Evolutionary conservation across 2,888 invertebrate genomes (phyloP).

Genomic region (Leptopterna dolabrata): DNA sequence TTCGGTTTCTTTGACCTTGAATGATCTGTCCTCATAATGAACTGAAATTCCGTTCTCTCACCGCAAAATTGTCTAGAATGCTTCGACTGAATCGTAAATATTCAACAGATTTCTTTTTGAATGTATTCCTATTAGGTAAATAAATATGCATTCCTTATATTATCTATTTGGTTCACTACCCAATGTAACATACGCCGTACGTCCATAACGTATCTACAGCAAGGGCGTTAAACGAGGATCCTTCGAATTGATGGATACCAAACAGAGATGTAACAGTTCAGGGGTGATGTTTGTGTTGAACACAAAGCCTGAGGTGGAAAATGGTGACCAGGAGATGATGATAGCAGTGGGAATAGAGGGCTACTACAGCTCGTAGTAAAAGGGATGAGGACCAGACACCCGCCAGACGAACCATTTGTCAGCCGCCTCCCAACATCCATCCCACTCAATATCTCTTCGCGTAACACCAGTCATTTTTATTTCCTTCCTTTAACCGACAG

Average conservation of each 20-base stretch:
- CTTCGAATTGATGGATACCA: background rate
- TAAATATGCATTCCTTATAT: too few species aligned
- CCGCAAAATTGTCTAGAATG: too few species aligned
- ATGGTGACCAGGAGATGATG: background rate
- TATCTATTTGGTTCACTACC: too few species aligned
- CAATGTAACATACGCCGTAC: too few species aligned
- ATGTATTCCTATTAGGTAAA: too few species aligned
- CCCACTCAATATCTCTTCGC: background rate
- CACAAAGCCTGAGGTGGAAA: background rate
- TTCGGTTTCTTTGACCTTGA: too few species aligned
- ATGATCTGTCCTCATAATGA: too few species aligned
- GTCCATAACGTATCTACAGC: too few species aligned
- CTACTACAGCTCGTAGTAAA: background rate
- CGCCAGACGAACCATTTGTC: slow-evolving; percentile 6
- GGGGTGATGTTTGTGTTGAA: background rate
- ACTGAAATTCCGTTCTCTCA: too few species aligned
- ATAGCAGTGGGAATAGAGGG: background rate
- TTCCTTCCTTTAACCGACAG: background rate
- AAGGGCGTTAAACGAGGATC: too few species aligned
- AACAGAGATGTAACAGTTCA: background rate
- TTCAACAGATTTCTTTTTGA: too few species aligned
- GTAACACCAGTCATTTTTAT: background rate
- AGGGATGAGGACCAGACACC: background rate
- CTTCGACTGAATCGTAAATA: too few species aligned
- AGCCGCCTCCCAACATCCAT: background rate